Percentiles rank a stretch among this genome's conserved stretches.
These are phyloP conservation scores for Prenolepis imparis DNA, from an alignment of 2,888 invertebrate genomes.

Conservation along the genomic window DNA sequence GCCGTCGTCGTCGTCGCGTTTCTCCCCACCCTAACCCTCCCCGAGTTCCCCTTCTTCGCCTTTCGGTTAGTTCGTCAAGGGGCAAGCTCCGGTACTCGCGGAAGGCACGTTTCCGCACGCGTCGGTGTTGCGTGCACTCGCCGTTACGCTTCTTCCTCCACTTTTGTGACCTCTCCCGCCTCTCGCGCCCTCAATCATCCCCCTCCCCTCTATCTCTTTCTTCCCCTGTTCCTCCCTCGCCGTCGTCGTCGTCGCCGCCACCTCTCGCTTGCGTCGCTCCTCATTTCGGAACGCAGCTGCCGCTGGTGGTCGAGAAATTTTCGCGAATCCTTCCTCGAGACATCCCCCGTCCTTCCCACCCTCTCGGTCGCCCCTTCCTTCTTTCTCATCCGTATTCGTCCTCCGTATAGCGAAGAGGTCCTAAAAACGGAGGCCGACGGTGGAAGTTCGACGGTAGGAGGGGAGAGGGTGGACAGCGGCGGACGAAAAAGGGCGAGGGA, in stretches of 20 bases:
- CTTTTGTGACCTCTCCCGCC: constrained; percentile 70
- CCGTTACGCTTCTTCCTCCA: constrained; percentile 75
- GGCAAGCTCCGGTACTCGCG: constrained; percentile 74
- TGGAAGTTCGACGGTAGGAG: constrained; percentile 41
- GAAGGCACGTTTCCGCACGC: constrained; percentile 79
- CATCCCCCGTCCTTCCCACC: constrained; percentile 38
- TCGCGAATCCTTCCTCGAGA: constrained; percentile 63
- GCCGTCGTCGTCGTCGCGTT: constrained; percentile 53
- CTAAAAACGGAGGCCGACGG: constrained; percentile 65
- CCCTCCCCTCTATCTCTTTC: constrained; percentile 32
- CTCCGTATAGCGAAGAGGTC: constrained; percentile 57
- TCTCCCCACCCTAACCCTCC: constrained; percentile 62
- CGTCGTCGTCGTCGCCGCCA: constrained; percentile 36
- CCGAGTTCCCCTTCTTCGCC: constrained; percentile 57
- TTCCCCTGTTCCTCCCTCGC: constrained; percentile 40
- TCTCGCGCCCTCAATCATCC: constrained; percentile 42
- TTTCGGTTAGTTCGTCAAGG: constrained; percentile 71
- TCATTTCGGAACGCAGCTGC: constrained; percentile 76
- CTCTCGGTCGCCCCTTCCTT: constrained; percentile 29
- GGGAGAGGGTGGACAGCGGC: constrained; percentile 17
- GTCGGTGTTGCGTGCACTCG: constrained; percentile 80
- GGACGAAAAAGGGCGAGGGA: constrained; percentile 46
- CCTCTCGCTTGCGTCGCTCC: constrained; percentile 64
- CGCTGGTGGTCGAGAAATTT: constrained; percentile 75
- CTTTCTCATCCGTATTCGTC: constrained; percentile 33